A percentile compares a stretch with the other conserved stretches of the same genome.
Evolutionary conservation across 2,113 vertebrate species (phyloP).

Genomic region (Lota lota): DNA sequence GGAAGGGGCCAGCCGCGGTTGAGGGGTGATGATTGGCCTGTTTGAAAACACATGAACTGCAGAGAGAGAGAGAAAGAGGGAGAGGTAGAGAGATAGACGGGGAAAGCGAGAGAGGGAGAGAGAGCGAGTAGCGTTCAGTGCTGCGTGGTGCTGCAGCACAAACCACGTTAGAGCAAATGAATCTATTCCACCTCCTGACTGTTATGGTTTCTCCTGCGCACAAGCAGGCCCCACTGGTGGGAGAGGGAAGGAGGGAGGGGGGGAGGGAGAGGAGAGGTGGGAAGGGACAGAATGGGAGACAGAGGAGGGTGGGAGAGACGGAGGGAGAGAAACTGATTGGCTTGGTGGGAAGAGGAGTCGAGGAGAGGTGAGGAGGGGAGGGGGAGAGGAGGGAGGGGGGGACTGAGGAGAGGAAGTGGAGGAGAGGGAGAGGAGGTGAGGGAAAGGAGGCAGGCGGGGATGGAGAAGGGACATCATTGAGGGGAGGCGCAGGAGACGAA

Average conservation of each 20-base stretch:
- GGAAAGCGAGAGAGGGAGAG: slow-evolving; percentile 35
- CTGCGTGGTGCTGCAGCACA: slow-evolving; percentile 77
- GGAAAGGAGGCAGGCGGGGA: too few relatives aligned
- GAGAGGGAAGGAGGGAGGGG: slow-evolving; percentile 22
- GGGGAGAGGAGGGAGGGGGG: slow-evolving; percentile 36
- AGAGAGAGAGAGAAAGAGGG: slow-evolving; percentile 4
- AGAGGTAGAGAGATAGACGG: slow-evolving; percentile 13
- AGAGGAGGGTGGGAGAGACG: slow-evolving; percentile 24
- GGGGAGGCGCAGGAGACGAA: too few relatives aligned
- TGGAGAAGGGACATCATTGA: too few relatives aligned
- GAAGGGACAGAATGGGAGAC: slow-evolving; percentile 46
- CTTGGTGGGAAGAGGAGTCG: not conserved
- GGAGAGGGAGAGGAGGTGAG: too few relatives aligned
- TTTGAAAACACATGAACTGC: slow-evolving; percentile 73
- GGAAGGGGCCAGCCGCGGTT: slow-evolving; percentile 54
- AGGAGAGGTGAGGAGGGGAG: slow-evolving; percentile 15
- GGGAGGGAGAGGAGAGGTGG: slow-evolving; percentile 15
- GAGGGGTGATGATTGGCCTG: slow-evolving; percentile 75
- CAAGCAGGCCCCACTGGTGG: slow-evolving; percentile 2
- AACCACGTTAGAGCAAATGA: slow-evolving; percentile 81
- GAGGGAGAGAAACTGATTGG: not conserved
- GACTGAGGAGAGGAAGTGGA: too few relatives aligned
- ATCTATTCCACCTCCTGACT: slow-evolving; percentile 73
- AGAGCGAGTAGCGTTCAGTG: slow-evolving; percentile 64
- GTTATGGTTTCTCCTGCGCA: slow-evolving; percentile 70